Evolutionary conservation across 2,113 vertebrate species (phyloP).

Genomic region (Pipa parva): DNA sequence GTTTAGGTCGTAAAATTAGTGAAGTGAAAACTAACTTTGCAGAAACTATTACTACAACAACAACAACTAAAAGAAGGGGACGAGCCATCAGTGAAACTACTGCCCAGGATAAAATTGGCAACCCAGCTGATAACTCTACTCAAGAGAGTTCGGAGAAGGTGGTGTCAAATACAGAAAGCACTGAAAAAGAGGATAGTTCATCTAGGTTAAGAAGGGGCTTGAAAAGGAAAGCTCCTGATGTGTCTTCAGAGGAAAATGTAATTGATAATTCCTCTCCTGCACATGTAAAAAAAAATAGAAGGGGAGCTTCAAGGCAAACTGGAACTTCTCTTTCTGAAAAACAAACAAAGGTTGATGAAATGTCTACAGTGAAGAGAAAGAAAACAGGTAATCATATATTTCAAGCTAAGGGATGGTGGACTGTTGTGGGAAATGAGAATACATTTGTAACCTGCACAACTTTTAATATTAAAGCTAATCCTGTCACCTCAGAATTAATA

Average conservation of each 20-base stretch:
- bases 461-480: no score
- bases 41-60: not conserved
- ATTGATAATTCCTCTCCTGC: not conserved
- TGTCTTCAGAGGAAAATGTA: not conserved
- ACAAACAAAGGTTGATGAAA: not conserved
- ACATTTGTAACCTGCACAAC: no score
- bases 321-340: not conserved
- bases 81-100: not conserved
- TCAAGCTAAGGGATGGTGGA: no score
- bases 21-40: not conserved
- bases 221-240: constrained; percentile 15
- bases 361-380: constrained; percentile 30
- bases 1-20: not conserved
- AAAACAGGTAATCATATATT: constrained; percentile 53
- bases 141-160: not conserved
- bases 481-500: no score
- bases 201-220: constrained; percentile 10
- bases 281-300: constrained; percentile 1
- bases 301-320: constrained; percentile 1
- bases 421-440: no score
- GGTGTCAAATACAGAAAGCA: not conserved
- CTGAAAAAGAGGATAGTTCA: not conserved
- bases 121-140: not conserved
- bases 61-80: constrained; percentile 3
- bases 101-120: not conserved